Conservation (phyloP, 2,113 vertebrate species). For the Bujurquina vittata region DNA sequence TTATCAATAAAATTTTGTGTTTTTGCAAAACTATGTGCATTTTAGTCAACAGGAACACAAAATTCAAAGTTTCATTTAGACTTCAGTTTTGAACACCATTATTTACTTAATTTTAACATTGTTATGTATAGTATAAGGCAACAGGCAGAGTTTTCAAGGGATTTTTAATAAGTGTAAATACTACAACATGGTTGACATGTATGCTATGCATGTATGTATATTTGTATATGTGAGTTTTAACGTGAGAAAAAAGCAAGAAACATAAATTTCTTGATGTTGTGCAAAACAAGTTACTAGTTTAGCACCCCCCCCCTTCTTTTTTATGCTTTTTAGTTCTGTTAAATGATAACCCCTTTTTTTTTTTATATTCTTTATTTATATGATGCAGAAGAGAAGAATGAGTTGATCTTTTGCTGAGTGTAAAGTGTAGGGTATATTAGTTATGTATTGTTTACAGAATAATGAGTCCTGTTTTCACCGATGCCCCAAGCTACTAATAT, state of each 20-base stretch:
- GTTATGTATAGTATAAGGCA: background rate
- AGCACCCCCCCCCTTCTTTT: too few species aligned
- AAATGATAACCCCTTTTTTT: too few species aligned
- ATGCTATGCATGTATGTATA: constrained; percentile 12
- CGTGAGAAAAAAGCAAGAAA: background rate
- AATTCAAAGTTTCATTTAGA: background rate
- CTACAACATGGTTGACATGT: background rate
- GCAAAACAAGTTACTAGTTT: background rate
- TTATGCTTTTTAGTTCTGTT: too few species aligned
- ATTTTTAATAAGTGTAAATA: constrained; percentile 18
- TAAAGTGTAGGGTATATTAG: background rate
- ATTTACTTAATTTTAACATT: background rate
- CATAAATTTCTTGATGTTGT: background rate
- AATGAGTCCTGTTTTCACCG: background rate
- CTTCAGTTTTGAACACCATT: constrained; percentile 6
- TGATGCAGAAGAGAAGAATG: too few species aligned
- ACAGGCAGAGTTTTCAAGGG: background rate
- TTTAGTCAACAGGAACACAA: constrained; percentile 28
- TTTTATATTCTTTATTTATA: background rate
- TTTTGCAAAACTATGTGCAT: constrained; percentile 2
- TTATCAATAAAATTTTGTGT: background rate
- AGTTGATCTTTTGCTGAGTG: background rate
- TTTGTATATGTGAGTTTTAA: background rate
- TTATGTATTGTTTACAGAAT: background rate
- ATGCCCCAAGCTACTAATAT: background rate